Evolutionary conservation across 2,888 invertebrate genomes (phyloP), one percentile per base, ranked within the genome.

Genomic region (Tinea trinotella): DNA sequence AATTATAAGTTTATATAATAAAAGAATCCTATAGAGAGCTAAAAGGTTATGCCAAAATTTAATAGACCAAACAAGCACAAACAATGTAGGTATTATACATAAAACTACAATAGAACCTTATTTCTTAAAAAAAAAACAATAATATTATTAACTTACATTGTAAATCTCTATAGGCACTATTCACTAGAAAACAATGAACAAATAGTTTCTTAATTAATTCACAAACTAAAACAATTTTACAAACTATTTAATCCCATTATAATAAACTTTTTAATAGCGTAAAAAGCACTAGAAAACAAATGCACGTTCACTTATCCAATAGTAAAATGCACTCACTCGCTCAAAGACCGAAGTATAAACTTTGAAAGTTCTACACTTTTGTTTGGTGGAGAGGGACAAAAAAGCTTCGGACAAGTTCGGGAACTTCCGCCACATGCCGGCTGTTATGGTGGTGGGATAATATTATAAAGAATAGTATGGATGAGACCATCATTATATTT

Each of bases 371-470:
- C 48, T n/a, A 48, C 12, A 19, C 48, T 80, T 79, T 77, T 73
- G 73, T 74, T 67, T 63, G 68, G 65, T 69, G 57, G 74, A 83
- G 71, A 59, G 75, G 73, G 82, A 83, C 60, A 70, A 67, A 61
- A 59, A 72, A 67, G 68, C 68, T 76, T 84, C 84, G 84, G 74
- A 53, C 57, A 59, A 59, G 62, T 61, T 81, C 84, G 84, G 74
- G 59, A 59, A 55, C 60, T 71, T 74, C 70, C 81, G 82, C 68
- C 57, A 60, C 60, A 10, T 18, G 19, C 46, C 17, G 19, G 19
- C 19, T 17, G 30, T 30, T 7, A 10, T 22, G 35, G 35, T n/a
- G 40, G 13, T 1, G 13, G n/a, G n/a, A 30, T 7, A 30, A 2
- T 30, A 30, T n/a, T 30, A 17, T 12, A 5, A 18, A 18, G 20